phyloP scores from a whole-genome alignment of 2,797 vertebrate genomes.

The Poecilia wingei region DNA sequence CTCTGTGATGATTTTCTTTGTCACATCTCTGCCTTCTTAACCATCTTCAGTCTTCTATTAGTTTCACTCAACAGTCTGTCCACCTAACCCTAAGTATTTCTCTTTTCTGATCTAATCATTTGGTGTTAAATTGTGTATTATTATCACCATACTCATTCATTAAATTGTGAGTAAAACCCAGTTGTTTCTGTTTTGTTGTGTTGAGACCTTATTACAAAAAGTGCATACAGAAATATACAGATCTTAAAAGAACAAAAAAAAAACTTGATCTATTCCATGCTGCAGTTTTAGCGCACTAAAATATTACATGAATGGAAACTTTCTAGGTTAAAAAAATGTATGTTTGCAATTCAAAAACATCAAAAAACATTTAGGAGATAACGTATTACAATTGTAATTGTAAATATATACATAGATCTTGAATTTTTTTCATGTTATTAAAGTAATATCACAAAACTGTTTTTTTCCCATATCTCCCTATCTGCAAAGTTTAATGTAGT shows the following conservation, averaged over 20 bases:
- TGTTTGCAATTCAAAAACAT: not conserved
- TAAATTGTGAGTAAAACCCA: not conserved
- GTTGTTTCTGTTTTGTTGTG: not conserved
- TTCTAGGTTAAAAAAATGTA: not conserved
- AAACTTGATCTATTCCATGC: not conserved
- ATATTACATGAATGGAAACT: not conserved
- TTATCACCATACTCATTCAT: not conserved
- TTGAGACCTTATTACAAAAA: not conserved
- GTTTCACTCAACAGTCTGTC: not conserved
- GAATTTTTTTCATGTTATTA: not conserved
- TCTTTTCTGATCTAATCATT: not conserved
- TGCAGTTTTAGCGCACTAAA: not conserved
- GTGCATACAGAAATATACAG: not conserved
- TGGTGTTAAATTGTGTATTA: not conserved
- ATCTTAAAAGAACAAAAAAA: not conserved
- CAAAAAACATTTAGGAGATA: not conserved
- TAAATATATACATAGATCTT: not conserved
- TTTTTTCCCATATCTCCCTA: not conserved
- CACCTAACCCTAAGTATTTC: not conserved
- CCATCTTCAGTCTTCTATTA: not conserved
- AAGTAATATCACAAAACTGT: not conserved
- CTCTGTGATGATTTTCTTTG: not conserved
- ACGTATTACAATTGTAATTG: not conserved
- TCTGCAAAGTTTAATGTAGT: not conserved
- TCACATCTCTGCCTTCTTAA: not conserved